These are phyloP conservation scores for Danio tinwini DNA, from an alignment of 2,797 vertebrate species.

Conservation along the genomic window DNA sequence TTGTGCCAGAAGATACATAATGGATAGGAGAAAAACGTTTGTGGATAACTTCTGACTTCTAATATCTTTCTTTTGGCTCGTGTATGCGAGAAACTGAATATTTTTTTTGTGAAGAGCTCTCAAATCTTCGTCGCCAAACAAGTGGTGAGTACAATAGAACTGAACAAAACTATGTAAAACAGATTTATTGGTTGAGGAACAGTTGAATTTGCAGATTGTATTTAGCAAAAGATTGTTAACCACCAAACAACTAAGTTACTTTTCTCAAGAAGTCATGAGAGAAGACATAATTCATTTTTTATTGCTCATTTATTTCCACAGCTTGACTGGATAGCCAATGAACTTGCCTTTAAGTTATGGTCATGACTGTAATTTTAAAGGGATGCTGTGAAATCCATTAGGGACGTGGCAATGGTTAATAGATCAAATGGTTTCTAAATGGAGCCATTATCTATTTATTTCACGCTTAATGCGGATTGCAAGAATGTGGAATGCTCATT, in stretches of 20 bases:
- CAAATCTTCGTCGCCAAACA: constrained; percentile 17
- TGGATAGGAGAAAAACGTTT: not conserved
- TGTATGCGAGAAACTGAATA: not conserved
- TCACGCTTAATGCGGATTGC: constrained; percentile 14
- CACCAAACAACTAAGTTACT: constrained; percentile 3
- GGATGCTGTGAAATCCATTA: constrained; percentile 27
- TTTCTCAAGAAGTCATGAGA: constrained; percentile 13
- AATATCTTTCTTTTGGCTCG: not conserved
- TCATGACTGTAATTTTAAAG: constrained; percentile 9
- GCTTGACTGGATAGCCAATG: constrained; percentile 18
- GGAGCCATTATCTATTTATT: constrained; percentile 28
- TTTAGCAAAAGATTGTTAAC: constrained; percentile 49
- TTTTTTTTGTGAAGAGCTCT: not conserved
- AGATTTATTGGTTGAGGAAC: constrained; percentile 33
- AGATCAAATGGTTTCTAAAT: not conserved
- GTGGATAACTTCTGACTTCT: constrained; percentile 8
- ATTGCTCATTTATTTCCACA: constrained; percentile 23
- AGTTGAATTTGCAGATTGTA: constrained; percentile 40
- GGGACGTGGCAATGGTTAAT: not conserved
- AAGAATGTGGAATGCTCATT: not conserved
- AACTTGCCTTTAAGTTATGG: constrained; percentile 28
- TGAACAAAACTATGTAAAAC: not conserved
- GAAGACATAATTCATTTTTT: constrained; percentile 40
- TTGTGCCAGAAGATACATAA: constrained; percentile 5
- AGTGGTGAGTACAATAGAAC: constrained; percentile 37